A percentile compares a stretch with the other conserved stretches of the same genome.
Conservation (phyloP, 2,113 vertebrate species). For the Okapia johnstoni region DNA sequence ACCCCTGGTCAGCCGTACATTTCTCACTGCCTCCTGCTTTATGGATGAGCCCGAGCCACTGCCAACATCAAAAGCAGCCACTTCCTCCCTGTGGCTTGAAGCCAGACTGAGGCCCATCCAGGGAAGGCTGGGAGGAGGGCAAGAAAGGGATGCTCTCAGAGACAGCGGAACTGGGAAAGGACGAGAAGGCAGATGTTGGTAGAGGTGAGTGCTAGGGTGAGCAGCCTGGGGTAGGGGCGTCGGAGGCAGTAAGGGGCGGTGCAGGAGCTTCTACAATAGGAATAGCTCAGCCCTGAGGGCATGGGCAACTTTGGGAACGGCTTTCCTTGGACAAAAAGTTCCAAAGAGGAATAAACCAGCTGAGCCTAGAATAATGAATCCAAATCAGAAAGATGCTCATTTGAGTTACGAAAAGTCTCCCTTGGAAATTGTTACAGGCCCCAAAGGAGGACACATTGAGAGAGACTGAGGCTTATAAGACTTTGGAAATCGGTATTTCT, state of each 20-base stretch:
- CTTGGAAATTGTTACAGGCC: not conserved
- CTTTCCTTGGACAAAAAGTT: not conserved
- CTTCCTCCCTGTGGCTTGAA: not conserved
- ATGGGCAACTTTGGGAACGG: not conserved
- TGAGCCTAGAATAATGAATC: not conserved
- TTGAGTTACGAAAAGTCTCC: not conserved
- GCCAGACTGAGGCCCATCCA: not conserved
- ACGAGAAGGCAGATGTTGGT: not conserved
- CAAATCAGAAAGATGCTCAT: not conserved
- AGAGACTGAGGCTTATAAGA: not conserved
- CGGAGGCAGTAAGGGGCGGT: too few relatives aligned
- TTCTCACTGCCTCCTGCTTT: not conserved
- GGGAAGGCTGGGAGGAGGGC: not conserved
- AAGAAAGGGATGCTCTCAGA: not conserved
- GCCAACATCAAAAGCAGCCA: not conserved
- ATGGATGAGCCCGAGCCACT: not conserved
- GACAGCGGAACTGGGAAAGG: not conserved
- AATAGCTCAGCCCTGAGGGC: not conserved
- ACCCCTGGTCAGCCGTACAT: conserved; percentile 16
- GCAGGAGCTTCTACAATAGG: not conserved
- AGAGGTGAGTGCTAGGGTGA: not conserved
- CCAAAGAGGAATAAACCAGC: not conserved
- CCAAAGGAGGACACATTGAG: not conserved
- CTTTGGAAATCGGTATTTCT: not conserved
- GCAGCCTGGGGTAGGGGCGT: not conserved